Percentiles rank a stretch among this genome's conserved stretches.
These are phyloP conservation scores for Macrobrachium nipponense DNA, from an alignment of 1,140 invertebrate genomes.

Conservation along the genomic window DNA sequence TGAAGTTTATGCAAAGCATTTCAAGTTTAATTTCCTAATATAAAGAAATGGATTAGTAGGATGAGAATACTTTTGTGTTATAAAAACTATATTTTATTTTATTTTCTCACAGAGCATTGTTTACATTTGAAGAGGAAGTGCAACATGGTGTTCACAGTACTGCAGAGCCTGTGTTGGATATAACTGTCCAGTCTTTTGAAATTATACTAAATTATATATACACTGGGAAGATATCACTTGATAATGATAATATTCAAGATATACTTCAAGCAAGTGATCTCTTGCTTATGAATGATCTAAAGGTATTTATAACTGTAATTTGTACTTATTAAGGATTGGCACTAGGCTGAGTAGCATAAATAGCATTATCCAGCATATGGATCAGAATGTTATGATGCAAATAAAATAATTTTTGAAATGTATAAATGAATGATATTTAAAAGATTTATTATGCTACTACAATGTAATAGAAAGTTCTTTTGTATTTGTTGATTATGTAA, in stretches of 20 bases:
- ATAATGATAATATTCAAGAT: slow-evolving; percentile 53
- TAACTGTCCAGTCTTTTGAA: slow-evolving; percentile 42
- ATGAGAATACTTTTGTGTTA: too few species aligned
- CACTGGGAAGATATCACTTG: slow-evolving; percentile 28
- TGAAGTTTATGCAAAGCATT: too few species aligned
- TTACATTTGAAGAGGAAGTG: slow-evolving; percentile 45
- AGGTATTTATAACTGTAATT: slow-evolving; percentile 5
- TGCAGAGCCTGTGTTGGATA: slow-evolving; percentile 40
- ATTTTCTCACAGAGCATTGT: slow-evolving; percentile 26
- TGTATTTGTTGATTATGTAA: too few species aligned
- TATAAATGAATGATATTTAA: too few species aligned
- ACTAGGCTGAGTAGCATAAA: not conserved
- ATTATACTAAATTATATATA: slow-evolving; percentile 52
- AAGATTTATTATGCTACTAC: too few species aligned
- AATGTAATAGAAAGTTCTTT: too few species aligned
- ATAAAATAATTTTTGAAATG: too few species aligned
- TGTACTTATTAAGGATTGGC: not conserved
- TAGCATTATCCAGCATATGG: not conserved
- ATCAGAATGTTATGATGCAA: too few species aligned
- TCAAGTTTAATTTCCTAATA: too few species aligned
- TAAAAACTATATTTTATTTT: not conserved
- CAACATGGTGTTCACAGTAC: slow-evolving; percentile 27
- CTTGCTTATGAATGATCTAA: slow-evolving; percentile 47
- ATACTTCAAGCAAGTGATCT: slow-evolving; percentile 50
- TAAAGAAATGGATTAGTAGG: too few species aligned